phyloP scores from a whole-genome alignment of 2,888 invertebrate genomes.

The Metellina segmentata region DNA sequence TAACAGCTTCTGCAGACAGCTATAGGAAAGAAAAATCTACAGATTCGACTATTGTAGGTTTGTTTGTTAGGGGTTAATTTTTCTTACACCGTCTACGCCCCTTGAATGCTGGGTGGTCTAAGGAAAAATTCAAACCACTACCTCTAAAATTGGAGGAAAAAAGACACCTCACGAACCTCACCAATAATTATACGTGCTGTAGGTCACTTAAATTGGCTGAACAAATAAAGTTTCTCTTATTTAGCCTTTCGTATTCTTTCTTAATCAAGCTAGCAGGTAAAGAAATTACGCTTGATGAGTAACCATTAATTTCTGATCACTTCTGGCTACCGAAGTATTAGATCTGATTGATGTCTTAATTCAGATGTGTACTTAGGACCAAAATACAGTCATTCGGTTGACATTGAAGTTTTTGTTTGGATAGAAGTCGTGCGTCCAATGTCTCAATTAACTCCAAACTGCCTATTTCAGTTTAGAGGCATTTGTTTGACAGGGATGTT shows the following conservation, averaged over 20 bases:
- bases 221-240: neutral
- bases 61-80: neutral
- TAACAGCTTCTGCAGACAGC: neutral
- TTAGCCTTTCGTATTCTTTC: neutral
- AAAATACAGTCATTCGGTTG: neutral
- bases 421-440: too few species aligned
- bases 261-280: neutral
- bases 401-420: neutral
- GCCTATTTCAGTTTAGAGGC: too few species aligned
- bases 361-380: neutral
- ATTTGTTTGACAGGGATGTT: too few species aligned
- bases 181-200: conserved; percentile 4
- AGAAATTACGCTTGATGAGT: too few species aligned
- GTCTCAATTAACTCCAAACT: too few species aligned
- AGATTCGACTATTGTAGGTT: neutral
- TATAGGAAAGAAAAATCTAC: neutral
- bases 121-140: conserved; percentile 10
- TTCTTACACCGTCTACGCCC: neutral
- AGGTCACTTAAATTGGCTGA: neutral
- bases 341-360: neutral
- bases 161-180: neutral
- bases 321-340: neutral
- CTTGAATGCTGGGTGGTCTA: conserved; percentile 36
- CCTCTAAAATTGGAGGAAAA: neutral
- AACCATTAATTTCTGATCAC: neutral